Evolutionary conservation across 2,888 invertebrate genomes (phyloP).

Genomic region (Philaethria dido): DNA sequence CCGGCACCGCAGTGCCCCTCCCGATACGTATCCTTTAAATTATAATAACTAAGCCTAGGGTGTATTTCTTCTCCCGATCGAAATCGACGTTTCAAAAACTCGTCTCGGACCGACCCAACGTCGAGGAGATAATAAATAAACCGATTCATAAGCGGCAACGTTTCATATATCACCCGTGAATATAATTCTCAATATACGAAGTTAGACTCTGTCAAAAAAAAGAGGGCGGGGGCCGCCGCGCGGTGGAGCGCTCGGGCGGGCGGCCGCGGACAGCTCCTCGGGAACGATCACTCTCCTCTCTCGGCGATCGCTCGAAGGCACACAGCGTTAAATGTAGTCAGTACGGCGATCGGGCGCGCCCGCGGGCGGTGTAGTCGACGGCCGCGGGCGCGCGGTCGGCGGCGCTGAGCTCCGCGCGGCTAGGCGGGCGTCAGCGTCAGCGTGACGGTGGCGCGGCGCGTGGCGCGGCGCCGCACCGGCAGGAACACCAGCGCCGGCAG

Average conservation of each 20-base stretch:
- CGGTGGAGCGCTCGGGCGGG: conserved; percentile 71
- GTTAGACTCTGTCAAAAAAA: conserved; percentile 76
- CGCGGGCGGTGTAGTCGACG: conserved; percentile 63
- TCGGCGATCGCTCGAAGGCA: conserved; percentile 92
- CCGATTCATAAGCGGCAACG: conserved; percentile 81
- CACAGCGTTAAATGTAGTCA: conserved; percentile 88
- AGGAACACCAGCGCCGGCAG: conserved; percentile 96
- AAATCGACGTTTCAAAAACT: conserved; percentile 82
- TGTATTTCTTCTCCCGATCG: conserved; percentile 83
- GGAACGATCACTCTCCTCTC: conserved; percentile 80
- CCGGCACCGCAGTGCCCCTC: conserved; percentile 74
- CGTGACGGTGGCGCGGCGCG: conserved; percentile 93
- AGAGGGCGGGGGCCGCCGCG: conserved; percentile 68
- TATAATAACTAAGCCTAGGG: conserved; percentile 80
- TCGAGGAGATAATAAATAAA: conserved; percentile 82
- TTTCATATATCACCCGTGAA: conserved; percentile 84
- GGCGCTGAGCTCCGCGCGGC: conserved; percentile 56
- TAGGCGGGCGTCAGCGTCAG: conserved; percentile 97
- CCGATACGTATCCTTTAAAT: conserved; percentile 68
- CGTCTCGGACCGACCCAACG: conserved; percentile 82
- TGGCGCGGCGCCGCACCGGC: conserved; percentile 94
- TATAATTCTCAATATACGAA: conserved; percentile 84
- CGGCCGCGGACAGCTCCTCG: conserved; percentile 74
- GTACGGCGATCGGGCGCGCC: conserved; percentile 77
- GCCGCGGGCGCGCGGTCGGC: conserved; percentile 59